Percentiles rank a stretch among this genome's conserved stretches.
Conservation (phyloP, 1,140 invertebrate genomes). For the Lordiphosa mommai region DNA sequence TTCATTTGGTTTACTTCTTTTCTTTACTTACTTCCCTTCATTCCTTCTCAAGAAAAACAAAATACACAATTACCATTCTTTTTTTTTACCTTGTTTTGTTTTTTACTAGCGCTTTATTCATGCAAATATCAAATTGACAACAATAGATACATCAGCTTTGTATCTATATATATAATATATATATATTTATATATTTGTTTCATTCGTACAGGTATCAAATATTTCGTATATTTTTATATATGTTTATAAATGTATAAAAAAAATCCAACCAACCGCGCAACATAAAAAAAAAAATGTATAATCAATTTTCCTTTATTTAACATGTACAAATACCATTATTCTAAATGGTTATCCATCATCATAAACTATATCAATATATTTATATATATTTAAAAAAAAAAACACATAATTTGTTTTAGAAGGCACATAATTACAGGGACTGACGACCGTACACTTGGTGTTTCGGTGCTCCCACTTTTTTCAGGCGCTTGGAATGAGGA, state of each 20-base stretch:
- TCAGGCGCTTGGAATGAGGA: slow-evolving; percentile 26
- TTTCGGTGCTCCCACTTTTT: slow-evolving; percentile 11
- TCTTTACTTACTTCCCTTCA: no score
- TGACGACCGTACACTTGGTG: slow-evolving; percentile 24
- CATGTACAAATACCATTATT: slow-evolving; percentile 13
- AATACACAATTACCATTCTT: no score
- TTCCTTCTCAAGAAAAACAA: no score
- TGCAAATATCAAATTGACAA: slow-evolving; percentile 72
- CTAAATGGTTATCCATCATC: slow-evolving; percentile 8
- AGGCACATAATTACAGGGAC: slow-evolving; percentile 72
- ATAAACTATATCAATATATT: slow-evolving; percentile 26
- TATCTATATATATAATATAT: slow-evolving; percentile 18
- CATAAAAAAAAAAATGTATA: slow-evolving; percentile 43
- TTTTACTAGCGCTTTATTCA: slow-evolving; percentile 68
- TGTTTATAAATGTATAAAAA: slow-evolving; percentile 33
- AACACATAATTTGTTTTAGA: slow-evolving; percentile 43
- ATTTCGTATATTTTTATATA: slow-evolving; percentile 25
- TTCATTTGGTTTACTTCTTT: no score
- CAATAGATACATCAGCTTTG: slow-evolving; percentile 69
- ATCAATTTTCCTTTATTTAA: slow-evolving; percentile 43
- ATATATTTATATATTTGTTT: slow-evolving; percentile 30
- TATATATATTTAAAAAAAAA: slow-evolving; percentile 36
- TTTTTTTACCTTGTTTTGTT: slow-evolving; percentile 1
- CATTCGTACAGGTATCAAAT: slow-evolving; percentile 45
- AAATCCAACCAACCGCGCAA: slow-evolving; percentile 62